Base-by-base conservation (phyloP, 1,140 invertebrate genomes). In the Drosophila grimshawi region DNA sequence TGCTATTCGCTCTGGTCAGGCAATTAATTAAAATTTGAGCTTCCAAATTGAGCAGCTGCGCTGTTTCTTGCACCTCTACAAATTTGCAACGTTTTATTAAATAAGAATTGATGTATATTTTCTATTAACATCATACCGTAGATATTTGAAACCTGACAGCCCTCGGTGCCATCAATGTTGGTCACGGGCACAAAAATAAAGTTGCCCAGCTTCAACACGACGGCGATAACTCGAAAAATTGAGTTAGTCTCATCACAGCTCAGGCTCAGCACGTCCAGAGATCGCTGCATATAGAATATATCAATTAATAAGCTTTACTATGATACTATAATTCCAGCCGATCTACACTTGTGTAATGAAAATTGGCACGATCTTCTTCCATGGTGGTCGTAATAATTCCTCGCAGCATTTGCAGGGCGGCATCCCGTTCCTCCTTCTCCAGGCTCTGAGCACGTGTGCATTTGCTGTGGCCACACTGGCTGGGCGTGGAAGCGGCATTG, bases 161-260 rank as follows among this genome's bases (percentile, higher is more conserved):
- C 96, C 92, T 97, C 96, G 19, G 96, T 97, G 73, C 97, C 97
- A 93, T 98, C 97, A 80, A 97, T 96, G 92, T 97, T 97, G 93
- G 95, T 96, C 64, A 95, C 94, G 66, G 96, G 96, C 83, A 96
- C 94, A 94, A 98, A 98, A 89, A 95, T 94, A 76, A 98, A 94
- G 93, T 98, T 98, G 52, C 97, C 97, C 81, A 98, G 93, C 93
- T 97, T 97, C 30, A 98, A 94, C 75, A 98, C 94, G 75, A 95
- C 95, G 48, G 97, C 96, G 62, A 98, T 94, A 74, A 98, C 94
- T 83, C 96, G 95, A 93, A 97, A 96, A 86, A 97, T 94, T 72
- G 95, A 94, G 57, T 94, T 93, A 73, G 95, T 95, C 91, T 97
- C 95, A 74, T 95, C 95, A 80, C 93, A 92, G 63, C 93, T 93